Percentiles rank a stretch among this genome's conserved stretches.
These are phyloP conservation scores for Recurvirostra avosetta DNA, from an alignment of 2,113 vertebrate genomes.

Conservation along the genomic window DNA sequence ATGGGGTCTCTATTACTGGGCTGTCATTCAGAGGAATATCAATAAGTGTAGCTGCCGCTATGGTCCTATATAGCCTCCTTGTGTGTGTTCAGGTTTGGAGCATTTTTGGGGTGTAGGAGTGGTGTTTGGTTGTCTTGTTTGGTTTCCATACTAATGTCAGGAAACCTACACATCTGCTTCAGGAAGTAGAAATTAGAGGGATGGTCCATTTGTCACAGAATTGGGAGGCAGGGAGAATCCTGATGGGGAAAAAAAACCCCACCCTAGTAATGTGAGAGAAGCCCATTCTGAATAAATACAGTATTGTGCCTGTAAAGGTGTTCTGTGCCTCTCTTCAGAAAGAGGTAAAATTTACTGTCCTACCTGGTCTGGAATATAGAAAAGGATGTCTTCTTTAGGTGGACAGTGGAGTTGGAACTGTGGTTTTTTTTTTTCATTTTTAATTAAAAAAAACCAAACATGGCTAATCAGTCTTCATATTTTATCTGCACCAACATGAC, in stretches of 20 bases:
- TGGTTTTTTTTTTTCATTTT: background rate
- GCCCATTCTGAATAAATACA: background rate
- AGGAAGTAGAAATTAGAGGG: background rate
- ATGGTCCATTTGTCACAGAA: background rate
- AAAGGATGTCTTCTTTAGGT: background rate
- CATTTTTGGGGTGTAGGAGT: background rate
- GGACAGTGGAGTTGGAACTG: background rate
- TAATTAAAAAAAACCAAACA: background rate
- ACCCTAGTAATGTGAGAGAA: background rate
- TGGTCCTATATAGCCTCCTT: background rate
- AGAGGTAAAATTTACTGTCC: background rate
- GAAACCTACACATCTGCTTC: background rate
- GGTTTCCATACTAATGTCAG: background rate
- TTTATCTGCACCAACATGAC: background rate
- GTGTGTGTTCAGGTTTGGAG: background rate
- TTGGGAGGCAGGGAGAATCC: fast-evolving
- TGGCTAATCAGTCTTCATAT: background rate
- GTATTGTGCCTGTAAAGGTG: background rate
- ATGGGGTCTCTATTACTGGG: background rate
- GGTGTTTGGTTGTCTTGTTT: background rate
- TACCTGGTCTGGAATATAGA: background rate
- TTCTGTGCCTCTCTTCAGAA: background rate
- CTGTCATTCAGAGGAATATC: background rate
- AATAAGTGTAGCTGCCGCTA: background rate
- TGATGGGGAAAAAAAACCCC: background rate